Evolutionary conservation across 1,140 invertebrate genomes (phyloP).

Genomic region (Rhynchophorus ferrugineus): DNA sequence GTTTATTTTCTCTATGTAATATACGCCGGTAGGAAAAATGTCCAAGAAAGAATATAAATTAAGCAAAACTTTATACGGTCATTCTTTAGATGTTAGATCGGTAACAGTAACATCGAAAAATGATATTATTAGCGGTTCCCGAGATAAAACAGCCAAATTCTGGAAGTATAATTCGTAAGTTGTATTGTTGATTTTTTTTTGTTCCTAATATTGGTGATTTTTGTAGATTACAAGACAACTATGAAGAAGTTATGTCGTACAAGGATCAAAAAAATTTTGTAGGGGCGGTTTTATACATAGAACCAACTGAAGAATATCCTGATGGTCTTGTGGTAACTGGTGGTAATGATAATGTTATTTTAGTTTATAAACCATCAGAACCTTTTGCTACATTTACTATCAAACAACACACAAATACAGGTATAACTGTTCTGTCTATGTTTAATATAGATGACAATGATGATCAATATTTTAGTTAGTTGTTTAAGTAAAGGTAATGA

Average conservation of each 20-base stretch:
- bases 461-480: constrained; percentile 53
- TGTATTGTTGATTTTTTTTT: constrained; percentile 7
- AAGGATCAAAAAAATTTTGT: constrained; percentile 83
- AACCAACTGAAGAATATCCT: constrained; percentile 58
- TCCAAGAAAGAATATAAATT: constrained; percentile 51
- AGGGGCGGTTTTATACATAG: constrained; percentile 65
- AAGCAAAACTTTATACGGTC: constrained; percentile 65
- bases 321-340: constrained; percentile 79
- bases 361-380: constrained; percentile 59
- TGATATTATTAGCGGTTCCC: constrained; percentile 73
- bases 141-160: constrained; percentile 77
- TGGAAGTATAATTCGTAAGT: constrained; percentile 74
- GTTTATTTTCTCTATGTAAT: not conserved
- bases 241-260: constrained; percentile 56
- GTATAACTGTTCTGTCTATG: constrained; percentile 33
- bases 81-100: constrained; percentile 76
- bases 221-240: constrained; percentile 28
- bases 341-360: constrained; percentile 79
- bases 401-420: constrained; percentile 72
- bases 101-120: constrained; percentile 59
- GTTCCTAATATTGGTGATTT: constrained; percentile 4
- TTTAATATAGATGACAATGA: not conserved
- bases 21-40: constrained; percentile 26
- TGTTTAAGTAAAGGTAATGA: constrained; percentile 51
- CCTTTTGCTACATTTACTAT: constrained; percentile 61